phyloP scores from a whole-genome alignment of 30 jellyfish, hydroid and myxozoan species.

The Catostylus mosaicus region DNA sequence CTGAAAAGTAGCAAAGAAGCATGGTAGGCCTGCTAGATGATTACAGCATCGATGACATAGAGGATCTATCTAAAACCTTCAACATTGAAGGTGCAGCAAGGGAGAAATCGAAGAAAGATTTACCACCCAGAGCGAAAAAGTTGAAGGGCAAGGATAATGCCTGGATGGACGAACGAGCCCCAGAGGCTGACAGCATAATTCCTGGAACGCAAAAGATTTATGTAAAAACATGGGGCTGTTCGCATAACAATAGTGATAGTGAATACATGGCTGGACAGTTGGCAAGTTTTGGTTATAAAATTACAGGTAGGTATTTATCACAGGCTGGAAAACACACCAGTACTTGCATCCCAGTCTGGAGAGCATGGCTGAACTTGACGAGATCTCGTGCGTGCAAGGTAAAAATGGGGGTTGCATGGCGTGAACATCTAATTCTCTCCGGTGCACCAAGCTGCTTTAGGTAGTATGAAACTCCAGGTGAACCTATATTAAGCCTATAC shows the following conservation, averaged over 20 bases:
- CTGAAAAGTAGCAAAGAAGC: neutral
- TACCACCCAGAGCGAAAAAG: conserved; percentile 48
- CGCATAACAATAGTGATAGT: conserved; percentile 94
- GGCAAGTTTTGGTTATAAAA: conserved; percentile 82
- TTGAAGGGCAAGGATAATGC: neutral
- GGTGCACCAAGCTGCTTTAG: no score
- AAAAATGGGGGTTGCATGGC: no score
- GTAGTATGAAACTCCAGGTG: no score
- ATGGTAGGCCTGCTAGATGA: conserved; percentile 19
- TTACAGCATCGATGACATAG: conserved; percentile 58
- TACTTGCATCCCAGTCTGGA: no score
- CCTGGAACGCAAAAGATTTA: conserved; percentile 93
- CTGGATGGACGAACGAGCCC: neutral
- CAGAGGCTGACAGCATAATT: conserved; percentile 81
- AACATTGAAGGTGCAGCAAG: conserved; percentile 30
- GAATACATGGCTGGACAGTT: conserved; percentile 97
- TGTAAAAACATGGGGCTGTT: conserved; percentile 96
- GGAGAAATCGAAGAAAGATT: conserved; percentile 20
- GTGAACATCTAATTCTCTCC: no score
- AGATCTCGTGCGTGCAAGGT: no score
- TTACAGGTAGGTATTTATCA: conserved; percentile 45
- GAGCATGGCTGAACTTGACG: no score
- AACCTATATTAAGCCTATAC: no score
- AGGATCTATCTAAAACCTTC: conserved; percentile 30
- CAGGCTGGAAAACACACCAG: no score